Evolutionary conservation across 2,888 invertebrate species (phyloP).

Genomic region (Thumatha senex): DNA sequence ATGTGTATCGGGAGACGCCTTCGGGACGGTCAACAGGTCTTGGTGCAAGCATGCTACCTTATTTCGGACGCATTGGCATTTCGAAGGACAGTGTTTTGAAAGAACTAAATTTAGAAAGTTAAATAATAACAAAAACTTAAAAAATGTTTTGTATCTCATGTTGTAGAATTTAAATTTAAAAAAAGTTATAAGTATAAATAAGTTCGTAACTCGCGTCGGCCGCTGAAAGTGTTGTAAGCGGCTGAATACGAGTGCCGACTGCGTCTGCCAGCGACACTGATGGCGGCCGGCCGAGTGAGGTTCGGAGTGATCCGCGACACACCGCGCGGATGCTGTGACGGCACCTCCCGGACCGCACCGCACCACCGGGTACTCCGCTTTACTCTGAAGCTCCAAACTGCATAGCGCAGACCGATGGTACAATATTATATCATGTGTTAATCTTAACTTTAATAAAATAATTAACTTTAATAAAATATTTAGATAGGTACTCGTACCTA

Average conservation of each 20-base stretch:
- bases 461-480: too few relatives aligned
- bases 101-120: slow-evolving; percentile 37
- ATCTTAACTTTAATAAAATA: too few relatives aligned
- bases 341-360: slow-evolving; percentile 5
- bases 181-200: slow-evolving; percentile 1
- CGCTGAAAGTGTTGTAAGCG: slow-evolving; percentile 13
- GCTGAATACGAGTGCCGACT: slow-evolving; percentile 30
- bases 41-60: slow-evolving; percentile 62
- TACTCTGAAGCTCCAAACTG: neutral
- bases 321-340: slow-evolving; percentile 15
- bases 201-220: slow-evolving; percentile 14
- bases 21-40: slow-evolving; percentile 57
- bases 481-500: too few relatives aligned
- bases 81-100: slow-evolving; percentile 54
- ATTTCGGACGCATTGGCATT: slow-evolving; percentile 60
- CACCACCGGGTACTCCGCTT: neutral
- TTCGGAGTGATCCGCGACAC: slow-evolving; percentile 6
- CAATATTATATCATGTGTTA: too few relatives aligned
- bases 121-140: slow-evolving; percentile 51
- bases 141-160: slow-evolving; percentile 45
- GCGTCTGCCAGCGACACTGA: slow-evolving; percentile 4
- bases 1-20: slow-evolving; percentile 55
- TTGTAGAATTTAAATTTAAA: slow-evolving; percentile 1
- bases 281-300: slow-evolving; percentile 21
- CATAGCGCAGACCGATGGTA: too few relatives aligned